Evolutionary conservation across 2,113 vertebrate species (phyloP).

Genomic region (Pseudorectes ferrugineus): DNA sequence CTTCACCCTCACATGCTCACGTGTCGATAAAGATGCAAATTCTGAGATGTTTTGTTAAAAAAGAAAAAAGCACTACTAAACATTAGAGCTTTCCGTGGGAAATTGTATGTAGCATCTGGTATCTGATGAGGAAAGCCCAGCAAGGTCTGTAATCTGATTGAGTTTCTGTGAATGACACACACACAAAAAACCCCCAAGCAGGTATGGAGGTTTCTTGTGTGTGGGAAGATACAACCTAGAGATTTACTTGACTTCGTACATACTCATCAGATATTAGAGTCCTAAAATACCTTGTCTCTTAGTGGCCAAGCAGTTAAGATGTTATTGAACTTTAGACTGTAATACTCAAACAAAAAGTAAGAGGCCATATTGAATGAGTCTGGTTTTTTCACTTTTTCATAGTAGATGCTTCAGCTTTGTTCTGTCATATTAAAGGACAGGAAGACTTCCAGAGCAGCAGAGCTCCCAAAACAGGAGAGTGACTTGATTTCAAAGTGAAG

Average conservation of each 20-base stretch:
- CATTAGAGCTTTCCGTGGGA: neutral
- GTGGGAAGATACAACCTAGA: neutral
- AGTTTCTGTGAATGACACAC: neutral
- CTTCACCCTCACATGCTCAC: neutral
- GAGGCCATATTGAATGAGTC: constrained; percentile 15
- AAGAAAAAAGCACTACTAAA: neutral
- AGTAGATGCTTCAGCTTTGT: constrained; percentile 29
- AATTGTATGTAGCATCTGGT: neutral
- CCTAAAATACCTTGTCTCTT: constrained; percentile 7
- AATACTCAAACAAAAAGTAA: neutral
- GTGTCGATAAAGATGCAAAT: neutral
- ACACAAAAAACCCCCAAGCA: neutral
- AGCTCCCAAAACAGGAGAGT: constrained; percentile 57
- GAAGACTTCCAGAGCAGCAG: constrained; percentile 27
- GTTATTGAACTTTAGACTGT: constrained; percentile 38
- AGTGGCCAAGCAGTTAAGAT: constrained; percentile 8
- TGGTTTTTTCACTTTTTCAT: neutral
- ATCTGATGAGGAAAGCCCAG: neutral
- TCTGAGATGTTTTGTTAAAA: neutral
- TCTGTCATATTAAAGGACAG: constrained; percentile 43
- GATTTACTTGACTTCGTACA: constrained; percentile 12
- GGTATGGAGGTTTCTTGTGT: neutral
- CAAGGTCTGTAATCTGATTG: neutral
- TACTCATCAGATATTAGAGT: neutral
- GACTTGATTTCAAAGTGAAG: constrained; percentile 67